These are phyloP conservation scores for Alethe castanea DNA, from an alignment of 2,113 vertebrate genomes.

Conservation along the genomic window DNA sequence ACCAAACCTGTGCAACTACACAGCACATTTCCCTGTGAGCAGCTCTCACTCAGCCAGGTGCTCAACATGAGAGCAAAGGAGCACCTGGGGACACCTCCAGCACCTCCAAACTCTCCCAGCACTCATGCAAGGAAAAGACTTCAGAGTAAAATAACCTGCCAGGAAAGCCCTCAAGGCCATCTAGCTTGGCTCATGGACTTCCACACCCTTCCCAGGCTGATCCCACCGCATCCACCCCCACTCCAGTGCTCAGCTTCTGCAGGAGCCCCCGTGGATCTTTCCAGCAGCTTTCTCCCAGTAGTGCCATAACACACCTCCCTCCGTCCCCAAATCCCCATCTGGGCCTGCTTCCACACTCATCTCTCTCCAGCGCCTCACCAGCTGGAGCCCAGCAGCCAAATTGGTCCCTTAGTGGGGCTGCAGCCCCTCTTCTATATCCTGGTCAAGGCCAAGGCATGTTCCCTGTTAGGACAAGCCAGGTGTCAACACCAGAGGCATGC, in stretches of 20 bases:
- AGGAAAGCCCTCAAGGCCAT: not conserved
- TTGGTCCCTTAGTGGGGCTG: not conserved
- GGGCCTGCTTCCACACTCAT: not conserved
- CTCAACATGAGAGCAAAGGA: not conserved
- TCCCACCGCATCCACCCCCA: not conserved
- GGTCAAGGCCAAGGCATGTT: accelerated
- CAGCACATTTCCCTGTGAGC: accelerated
- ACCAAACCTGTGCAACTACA: not conserved
- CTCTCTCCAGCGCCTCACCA: not conserved
- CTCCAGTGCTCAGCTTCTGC: not conserved
- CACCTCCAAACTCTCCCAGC: not conserved
- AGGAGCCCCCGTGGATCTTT: not conserved
- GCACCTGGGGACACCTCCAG: not conserved
- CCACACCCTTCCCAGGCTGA: not conserved
- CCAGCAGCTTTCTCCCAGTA: not conserved
- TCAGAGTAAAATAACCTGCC: not conserved
- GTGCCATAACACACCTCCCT: not conserved
- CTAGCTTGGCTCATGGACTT: not conserved
- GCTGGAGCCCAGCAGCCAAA: not conserved
- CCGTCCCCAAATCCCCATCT: accelerated
- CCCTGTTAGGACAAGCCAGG: accelerated
- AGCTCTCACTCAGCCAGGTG: not conserved
- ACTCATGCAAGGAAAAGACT: not conserved
- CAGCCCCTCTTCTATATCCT: not conserved
- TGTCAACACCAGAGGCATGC: not conserved